These are phyloP conservation scores for Atlantisia rogersi DNA, from an alignment of 2,113 vertebrate species.

Conservation along the genomic window DNA sequence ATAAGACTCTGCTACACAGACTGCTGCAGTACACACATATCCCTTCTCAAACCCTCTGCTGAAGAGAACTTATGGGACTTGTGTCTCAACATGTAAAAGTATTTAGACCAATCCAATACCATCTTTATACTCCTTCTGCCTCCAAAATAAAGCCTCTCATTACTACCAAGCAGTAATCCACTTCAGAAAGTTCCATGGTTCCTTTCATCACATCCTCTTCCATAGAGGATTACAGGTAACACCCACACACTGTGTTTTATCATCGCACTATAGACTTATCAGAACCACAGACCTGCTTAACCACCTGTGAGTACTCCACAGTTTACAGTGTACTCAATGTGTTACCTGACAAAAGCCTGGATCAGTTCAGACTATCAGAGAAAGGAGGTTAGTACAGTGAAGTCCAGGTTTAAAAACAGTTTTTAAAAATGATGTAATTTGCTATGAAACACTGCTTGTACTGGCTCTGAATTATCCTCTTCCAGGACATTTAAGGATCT, in stretches of 20 bases:
- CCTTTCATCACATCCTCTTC: neutral
- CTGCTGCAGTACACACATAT: neutral
- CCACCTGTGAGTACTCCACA: neutral
- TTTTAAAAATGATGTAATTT: neutral
- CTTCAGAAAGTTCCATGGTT: neutral
- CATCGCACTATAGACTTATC: neutral
- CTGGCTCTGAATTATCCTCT: neutral
- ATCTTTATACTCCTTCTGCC: neutral
- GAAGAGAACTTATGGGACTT: neutral
- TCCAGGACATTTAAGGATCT: neutral
- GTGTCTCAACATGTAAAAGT: neutral
- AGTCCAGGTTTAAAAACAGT: neutral
- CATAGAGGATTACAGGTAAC: accelerated
- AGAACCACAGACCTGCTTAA: neutral
- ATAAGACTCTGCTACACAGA: neutral
- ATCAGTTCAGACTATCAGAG: neutral
- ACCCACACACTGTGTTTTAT: neutral
- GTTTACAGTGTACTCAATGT: no score
- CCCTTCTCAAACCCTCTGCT: neutral
- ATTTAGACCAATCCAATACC: neutral
- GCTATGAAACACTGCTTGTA: neutral
- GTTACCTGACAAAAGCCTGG: neutral
- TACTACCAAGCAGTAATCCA: neutral
- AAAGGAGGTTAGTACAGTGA: neutral
- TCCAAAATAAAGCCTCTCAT: neutral